phyloP scores from a whole-genome alignment of 2,797 vertebrate species.

The Xyrichtys novacula region DNA sequence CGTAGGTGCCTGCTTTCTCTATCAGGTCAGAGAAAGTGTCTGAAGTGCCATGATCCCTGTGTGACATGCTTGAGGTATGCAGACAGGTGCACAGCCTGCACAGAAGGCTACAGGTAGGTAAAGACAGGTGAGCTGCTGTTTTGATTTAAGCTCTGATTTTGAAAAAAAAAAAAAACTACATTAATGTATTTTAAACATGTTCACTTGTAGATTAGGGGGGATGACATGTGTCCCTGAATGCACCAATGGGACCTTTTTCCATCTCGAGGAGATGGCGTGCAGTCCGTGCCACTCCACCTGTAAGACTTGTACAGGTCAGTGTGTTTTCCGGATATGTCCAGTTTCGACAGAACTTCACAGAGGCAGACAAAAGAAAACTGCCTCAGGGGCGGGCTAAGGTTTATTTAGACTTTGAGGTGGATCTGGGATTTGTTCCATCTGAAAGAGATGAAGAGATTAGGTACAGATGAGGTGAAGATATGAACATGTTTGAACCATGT shows the following conservation, averaged over 20 bases:
- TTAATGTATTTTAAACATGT: neutral
- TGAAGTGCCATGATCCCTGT: conserved; percentile 90
- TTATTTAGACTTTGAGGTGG: neutral
- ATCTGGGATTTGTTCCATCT: neutral
- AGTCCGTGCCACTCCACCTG: conserved; percentile 87
- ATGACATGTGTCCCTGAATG: conserved; percentile 90
- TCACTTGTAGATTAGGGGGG: conserved; percentile 85
- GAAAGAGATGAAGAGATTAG: neutral
- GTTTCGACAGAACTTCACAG: neutral
- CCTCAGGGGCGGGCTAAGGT: too few species aligned
- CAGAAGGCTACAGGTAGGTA: conserved; percentile 89
- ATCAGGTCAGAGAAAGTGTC: conserved; percentile 88
- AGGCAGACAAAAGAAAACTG: neutral
- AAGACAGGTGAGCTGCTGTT: neutral
- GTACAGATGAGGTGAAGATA: too few species aligned
- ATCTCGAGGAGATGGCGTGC: conserved; percentile 86
- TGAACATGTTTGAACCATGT: too few species aligned
- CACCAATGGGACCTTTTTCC: conserved; percentile 88
- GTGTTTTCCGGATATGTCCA: neutral
- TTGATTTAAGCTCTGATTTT: neutral
- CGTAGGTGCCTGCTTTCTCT: conserved; percentile 2
- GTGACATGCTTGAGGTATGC: conserved; percentile 84
- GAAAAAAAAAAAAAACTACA: neutral
- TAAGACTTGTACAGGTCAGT: conserved; percentile 87
- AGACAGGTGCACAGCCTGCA: conserved; percentile 89